A percentile compares a stretch with the other conserved stretches of the same genome.
phyloP scores from a whole-genome alignment of 2,888 invertebrate genomes.

The Empis livida region DNA sequence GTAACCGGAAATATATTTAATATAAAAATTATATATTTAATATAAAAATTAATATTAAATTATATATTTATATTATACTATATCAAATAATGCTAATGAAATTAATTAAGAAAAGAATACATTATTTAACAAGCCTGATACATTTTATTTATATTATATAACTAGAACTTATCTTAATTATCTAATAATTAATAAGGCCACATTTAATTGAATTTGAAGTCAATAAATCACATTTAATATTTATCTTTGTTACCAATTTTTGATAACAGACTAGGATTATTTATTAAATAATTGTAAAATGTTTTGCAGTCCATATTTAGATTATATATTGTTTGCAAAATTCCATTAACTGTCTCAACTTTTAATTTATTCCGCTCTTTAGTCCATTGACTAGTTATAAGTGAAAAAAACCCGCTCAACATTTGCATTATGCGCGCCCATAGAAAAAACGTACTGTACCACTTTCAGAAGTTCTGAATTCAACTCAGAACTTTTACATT shows the following conservation, averaged over 20 bases:
- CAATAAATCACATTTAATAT: no score
- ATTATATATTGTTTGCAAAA: neutral
- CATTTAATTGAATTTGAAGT: neutral
- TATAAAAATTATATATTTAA: no score
- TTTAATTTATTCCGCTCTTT: neutral
- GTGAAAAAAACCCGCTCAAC: neutral
- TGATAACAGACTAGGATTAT: neutral
- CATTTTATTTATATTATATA: neutral
- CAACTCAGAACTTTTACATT: no score
- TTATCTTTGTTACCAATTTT: conserved; percentile 1
- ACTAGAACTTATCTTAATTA: neutral
- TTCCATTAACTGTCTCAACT: neutral
- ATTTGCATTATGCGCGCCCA: neutral
- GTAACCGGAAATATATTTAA: no score
- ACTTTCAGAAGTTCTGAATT: neutral
- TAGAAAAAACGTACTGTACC: neutral
- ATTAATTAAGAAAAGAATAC: no score
- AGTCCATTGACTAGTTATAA: neutral
- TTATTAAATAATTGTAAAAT: neutral
- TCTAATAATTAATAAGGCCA: neutral
- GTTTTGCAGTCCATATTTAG: neutral
- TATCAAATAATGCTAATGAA: no score
- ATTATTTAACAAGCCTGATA: no score
- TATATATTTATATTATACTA: neutral
- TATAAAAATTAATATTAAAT: no score